Evolutionary conservation across 1,140 invertebrate species (phyloP).

Genomic region (Lanistes nyassanus): DNA sequence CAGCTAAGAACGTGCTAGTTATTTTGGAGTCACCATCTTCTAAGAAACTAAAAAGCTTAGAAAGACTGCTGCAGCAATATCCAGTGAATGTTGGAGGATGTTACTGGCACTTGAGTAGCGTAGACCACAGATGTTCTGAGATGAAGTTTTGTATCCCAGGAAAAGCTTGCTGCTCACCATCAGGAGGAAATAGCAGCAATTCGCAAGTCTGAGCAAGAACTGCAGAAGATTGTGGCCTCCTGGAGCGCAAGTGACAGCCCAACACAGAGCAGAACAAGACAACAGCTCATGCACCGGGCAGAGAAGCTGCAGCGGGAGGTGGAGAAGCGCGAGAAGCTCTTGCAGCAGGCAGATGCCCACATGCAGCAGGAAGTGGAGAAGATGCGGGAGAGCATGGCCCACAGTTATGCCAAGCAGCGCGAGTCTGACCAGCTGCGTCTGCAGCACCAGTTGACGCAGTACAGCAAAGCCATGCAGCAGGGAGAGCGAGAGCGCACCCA

Average conservation of each 20-base stretch:
- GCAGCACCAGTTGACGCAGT: constrained; percentile 33
- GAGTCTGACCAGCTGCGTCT: constrained; percentile 22
- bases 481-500: constrained; percentile 26
- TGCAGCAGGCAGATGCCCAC: constrained; percentile 48
- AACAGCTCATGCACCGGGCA: constrained; percentile 17
- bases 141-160: constrained; percentile 20
- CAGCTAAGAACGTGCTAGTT: too few relatives aligned
- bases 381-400: constrained; percentile 36
- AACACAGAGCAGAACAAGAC: neutral
- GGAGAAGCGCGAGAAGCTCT: constrained; percentile 39
- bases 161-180: constrained; percentile 30
- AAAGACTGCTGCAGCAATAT: too few relatives aligned
- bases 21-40: too few relatives aligned
- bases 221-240: neutral
- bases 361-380: constrained; percentile 45
- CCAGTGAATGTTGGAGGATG: too few relatives aligned
- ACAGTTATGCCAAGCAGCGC: constrained; percentile 30
- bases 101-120: too few relatives aligned
- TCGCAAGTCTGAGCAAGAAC: constrained; percentile 3
- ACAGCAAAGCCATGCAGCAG: constrained; percentile 27
- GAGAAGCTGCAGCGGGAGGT: constrained; percentile 37
- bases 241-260: constrained; percentile 2
- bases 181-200: constrained; percentile 29
- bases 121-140: too few relatives aligned
- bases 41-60: too few relatives aligned